These are phyloP conservation scores for Lasioglossum calceatum DNA, from an alignment of 2,888 invertebrate species.

Conservation along the genomic window DNA sequence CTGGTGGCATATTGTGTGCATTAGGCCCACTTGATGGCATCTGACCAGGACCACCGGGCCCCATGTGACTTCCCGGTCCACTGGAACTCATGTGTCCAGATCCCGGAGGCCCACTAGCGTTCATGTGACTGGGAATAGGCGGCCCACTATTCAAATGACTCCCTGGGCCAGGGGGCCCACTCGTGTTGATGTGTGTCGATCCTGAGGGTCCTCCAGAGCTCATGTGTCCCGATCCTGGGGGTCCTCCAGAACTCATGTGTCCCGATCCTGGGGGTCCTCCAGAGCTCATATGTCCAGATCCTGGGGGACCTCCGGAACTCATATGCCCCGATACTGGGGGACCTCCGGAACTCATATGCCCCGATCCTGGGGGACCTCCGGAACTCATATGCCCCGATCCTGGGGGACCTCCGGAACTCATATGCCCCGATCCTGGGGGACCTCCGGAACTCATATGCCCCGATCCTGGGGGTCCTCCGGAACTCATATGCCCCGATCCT, in stretches of 20 bases:
- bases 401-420: constrained; percentile 72
- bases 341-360: constrained; percentile 66
- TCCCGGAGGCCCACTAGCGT: constrained; percentile 68
- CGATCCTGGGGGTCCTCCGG: constrained; percentile 69
- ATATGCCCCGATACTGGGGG: constrained; percentile 69
- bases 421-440: constrained; percentile 73
- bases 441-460: constrained; percentile 75
- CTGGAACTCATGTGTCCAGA: constrained; percentile 73
- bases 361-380: constrained; percentile 67
- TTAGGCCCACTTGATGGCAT: constrained; percentile 71
- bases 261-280: constrained; percentile 67
- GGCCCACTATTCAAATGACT: constrained; percentile 72
- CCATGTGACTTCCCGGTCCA: constrained; percentile 73
- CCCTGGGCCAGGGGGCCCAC: constrained; percentile 66
- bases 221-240: constrained; percentile 69
- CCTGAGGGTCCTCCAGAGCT: constrained; percentile 60
- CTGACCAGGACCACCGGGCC: constrained; percentile 75
- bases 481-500: constrained; percentile 66
- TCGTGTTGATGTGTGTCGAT: constrained; percentile 71
- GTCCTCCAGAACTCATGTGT: constrained; percentile 67
- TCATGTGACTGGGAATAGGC: constrained; percentile 72
- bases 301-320: constrained; percentile 67
- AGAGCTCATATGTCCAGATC: constrained; percentile 74
- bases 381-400: constrained; percentile 75
- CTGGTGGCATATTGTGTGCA: constrained; percentile 74